Percentiles rank a stretch among this genome's conserved stretches.
phyloP scores from a whole-genome alignment of 2,797 vertebrate genomes.

The Molossus alvarezi region DNA sequence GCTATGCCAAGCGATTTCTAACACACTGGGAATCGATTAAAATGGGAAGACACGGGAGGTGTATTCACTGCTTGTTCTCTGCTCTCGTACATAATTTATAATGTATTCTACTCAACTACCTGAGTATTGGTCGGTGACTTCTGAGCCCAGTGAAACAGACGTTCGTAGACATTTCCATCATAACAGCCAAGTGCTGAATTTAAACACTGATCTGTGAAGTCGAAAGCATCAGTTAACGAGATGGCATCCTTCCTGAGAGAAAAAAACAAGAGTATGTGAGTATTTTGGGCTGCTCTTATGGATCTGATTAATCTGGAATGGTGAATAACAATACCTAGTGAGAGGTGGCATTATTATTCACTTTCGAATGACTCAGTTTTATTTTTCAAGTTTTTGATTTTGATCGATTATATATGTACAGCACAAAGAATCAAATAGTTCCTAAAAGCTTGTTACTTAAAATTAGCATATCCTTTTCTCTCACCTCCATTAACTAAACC shows the following conservation, averaged over 20 bases:
- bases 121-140: conserved; percentile 90
- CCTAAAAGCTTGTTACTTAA: conserved; percentile 20
- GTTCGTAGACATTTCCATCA: conserved; percentile 90
- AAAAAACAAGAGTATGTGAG: conserved; percentile 63
- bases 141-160: conserved; percentile 91
- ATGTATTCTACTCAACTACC: conserved; percentile 83
- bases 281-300: conserved; percentile 36
- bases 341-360: background rate
- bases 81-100: conserved; percentile 63
- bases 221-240: conserved; percentile 91
- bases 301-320: conserved; percentile 23
- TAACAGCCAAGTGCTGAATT: conserved; percentile 91
- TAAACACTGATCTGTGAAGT: conserved; percentile 89
- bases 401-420: background rate
- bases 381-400: conserved; percentile 12
- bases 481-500: background rate
- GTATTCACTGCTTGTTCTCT: conserved; percentile 33
- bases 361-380: conserved; percentile 28
- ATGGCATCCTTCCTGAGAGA: conserved; percentile 90
- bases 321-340: conserved; percentile 11
- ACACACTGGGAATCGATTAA: conserved; percentile 57
- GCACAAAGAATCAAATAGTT: conserved; percentile 34
- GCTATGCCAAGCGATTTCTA: conserved; percentile 51
- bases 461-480: background rate
- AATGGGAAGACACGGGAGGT: conserved; percentile 50